Evolutionary conservation across 2,888 invertebrate genomes (phyloP).

Genomic region (Andrena trimmerana): DNA sequence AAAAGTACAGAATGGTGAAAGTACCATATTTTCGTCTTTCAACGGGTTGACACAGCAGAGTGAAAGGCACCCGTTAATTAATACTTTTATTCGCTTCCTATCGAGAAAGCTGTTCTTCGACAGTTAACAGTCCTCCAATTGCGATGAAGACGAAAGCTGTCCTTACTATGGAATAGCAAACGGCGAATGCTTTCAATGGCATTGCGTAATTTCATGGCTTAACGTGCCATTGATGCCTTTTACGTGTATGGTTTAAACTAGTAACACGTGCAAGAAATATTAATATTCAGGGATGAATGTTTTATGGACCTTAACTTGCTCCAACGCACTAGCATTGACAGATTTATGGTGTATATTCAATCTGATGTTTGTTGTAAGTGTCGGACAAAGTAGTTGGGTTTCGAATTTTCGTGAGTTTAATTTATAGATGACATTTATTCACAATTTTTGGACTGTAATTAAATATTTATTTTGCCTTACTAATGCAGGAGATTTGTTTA

Average conservation of each 20-base stretch:
- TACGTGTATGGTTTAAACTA: slow-evolving; percentile 14
- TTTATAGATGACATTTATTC: too few relatives aligned
- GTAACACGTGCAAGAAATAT: slow-evolving; percentile 26
- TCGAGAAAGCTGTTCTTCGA: slow-evolving; percentile 34
- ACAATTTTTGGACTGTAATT: too few relatives aligned
- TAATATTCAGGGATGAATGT: not conserved
- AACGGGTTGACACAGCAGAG: slow-evolving; percentile 37
- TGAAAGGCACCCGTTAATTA: slow-evolving; percentile 70
- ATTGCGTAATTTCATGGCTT: slow-evolving; percentile 58
- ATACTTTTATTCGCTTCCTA: slow-evolving; percentile 51
- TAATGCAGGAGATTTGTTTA: too few relatives aligned
- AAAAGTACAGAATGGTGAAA: slow-evolving; percentile 58
- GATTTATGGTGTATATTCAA: too few relatives aligned
- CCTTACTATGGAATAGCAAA: slow-evolving; percentile 6
- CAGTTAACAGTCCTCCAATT: slow-evolving; percentile 16
- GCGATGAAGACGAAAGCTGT: slow-evolving; percentile 32
- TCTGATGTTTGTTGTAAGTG: too few relatives aligned
- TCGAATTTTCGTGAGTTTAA: too few relatives aligned
- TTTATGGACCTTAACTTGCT: not conserved
- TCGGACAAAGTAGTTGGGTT: too few relatives aligned
- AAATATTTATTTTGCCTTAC: too few relatives aligned
- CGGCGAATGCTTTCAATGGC: slow-evolving; percentile 18
- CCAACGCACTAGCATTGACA: not conserved
- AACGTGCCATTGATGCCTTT: slow-evolving; percentile 26
- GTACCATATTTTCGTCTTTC: slow-evolving; percentile 31